Conservation (phyloP, 2,797 vertebrate species). For the Microctenopoma steveboyesi region DNA sequence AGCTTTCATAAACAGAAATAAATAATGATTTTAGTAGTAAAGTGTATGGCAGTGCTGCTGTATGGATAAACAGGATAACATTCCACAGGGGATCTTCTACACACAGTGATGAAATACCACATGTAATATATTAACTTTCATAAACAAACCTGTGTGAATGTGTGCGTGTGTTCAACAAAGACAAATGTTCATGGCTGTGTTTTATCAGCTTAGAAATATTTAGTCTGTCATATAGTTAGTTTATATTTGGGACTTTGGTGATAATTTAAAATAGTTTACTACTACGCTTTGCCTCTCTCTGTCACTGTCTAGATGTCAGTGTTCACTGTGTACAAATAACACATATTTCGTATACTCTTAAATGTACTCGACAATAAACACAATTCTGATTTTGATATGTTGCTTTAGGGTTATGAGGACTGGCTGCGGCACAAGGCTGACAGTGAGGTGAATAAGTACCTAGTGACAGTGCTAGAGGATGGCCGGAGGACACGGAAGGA, state of each 20-base stretch:
- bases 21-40: too few species aligned
- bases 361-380: slow-evolving; percentile 28
- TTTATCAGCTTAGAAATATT: too few species aligned
- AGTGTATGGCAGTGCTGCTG: not conserved
- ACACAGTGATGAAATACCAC: slow-evolving; percentile 25
- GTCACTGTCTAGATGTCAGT: slow-evolving; percentile 15
- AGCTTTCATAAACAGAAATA: too few species aligned
- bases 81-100: slow-evolving; percentile 20
- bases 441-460: slow-evolving; percentile 96
- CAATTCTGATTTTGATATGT: slow-evolving; percentile 38
- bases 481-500: slow-evolving; percentile 87
- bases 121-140: slow-evolving; percentile 20
- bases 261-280: too few species aligned
- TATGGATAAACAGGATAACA: too few species aligned
- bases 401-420: slow-evolving; percentile 94
- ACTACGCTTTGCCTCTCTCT: not conserved
- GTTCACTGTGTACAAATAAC: slow-evolving; percentile 3
- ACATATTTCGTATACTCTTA: slow-evolving; percentile 13
- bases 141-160: slow-evolving; percentile 3
- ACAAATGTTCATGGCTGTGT: too few species aligned
- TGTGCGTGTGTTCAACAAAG: not conserved
- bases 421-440: slow-evolving; percentile 98
- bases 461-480: slow-evolving; percentile 90
- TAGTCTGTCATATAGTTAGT: too few species aligned
- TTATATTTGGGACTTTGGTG: too few species aligned